phyloP scores from a whole-genome alignment of 2,113 vertebrate genomes.

The Lophochroa leadbeateri region DNA sequence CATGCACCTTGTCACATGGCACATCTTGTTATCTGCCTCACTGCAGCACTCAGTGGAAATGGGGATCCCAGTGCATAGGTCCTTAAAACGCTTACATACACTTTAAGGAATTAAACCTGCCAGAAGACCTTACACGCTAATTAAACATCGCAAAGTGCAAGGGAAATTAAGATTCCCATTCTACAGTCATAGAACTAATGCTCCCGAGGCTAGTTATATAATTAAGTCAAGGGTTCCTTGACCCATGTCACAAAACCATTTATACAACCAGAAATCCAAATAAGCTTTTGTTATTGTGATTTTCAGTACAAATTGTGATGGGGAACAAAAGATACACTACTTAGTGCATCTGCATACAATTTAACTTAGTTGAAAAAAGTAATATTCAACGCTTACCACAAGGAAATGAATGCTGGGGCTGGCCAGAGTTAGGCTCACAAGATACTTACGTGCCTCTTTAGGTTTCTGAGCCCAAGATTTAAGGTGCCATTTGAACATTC shows the following conservation, averaged over 20 bases:
- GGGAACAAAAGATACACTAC: neutral
- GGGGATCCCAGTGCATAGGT: neutral
- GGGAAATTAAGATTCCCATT: slow-evolving; percentile 4
- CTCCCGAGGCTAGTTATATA: neutral
- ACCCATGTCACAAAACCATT: neutral
- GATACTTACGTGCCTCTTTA: neutral
- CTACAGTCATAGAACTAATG: neutral
- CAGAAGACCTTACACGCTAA: neutral
- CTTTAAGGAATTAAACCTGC: neutral
- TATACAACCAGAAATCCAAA: slow-evolving; percentile 8
- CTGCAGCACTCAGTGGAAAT: neutral
- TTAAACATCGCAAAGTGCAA: neutral
- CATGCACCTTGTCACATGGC: neutral
- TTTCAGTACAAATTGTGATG: neutral
- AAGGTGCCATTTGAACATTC: neutral
- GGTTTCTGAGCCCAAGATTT: neutral
- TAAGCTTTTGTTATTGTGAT: slow-evolving; percentile 2
- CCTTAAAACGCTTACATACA: neutral
- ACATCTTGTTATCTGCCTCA: neutral
- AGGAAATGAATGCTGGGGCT: neutral
- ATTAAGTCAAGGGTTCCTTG: slow-evolving; percentile 12
- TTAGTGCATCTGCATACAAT: neutral
- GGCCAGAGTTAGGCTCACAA: neutral
- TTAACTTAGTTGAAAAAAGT: neutral
- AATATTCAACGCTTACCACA: neutral